Evolutionary conservation across 2,888 invertebrate genomes (phyloP).

Genomic region (Nomada flava): DNA sequence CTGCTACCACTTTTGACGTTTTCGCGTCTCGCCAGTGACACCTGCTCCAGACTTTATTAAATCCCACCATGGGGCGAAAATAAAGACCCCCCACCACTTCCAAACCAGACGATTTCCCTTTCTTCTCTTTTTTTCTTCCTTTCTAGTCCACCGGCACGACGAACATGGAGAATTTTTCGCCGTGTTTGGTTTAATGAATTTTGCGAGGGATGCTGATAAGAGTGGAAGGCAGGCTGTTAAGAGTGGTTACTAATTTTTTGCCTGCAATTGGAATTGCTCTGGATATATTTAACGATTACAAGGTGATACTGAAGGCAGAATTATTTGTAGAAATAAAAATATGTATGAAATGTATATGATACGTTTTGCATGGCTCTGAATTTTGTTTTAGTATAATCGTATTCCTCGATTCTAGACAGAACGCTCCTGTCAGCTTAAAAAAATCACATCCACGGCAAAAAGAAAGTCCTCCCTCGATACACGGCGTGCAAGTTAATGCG

Average conservation of each 20-base stretch:
- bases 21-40: slow-evolving; percentile 35
- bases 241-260: no score
- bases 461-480: slow-evolving; percentile 7
- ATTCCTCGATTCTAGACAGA: neutral
- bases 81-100: neutral
- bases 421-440: neutral
- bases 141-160: neutral
- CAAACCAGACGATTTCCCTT: neutral
- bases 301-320: no score
- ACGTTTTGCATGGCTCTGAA: no score
- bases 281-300: no score
- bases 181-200: no score
- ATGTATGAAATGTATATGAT: no score
- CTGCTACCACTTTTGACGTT: neutral
- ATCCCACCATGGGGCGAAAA: slow-evolving; percentile 33
- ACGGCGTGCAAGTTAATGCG: neutral
- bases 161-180: slow-evolving; percentile 9
- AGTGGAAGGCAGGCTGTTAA: no score
- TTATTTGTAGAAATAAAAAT: no score
- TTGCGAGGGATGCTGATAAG: no score
- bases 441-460: neutral
- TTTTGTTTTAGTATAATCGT: neutral
- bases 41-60: slow-evolving; percentile 56
- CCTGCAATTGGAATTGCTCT: no score
- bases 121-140: no score